Evolutionary conservation across 2,797 vertebrate species (phyloP).

Genomic region (Triplophysa bombifrons): DNA sequence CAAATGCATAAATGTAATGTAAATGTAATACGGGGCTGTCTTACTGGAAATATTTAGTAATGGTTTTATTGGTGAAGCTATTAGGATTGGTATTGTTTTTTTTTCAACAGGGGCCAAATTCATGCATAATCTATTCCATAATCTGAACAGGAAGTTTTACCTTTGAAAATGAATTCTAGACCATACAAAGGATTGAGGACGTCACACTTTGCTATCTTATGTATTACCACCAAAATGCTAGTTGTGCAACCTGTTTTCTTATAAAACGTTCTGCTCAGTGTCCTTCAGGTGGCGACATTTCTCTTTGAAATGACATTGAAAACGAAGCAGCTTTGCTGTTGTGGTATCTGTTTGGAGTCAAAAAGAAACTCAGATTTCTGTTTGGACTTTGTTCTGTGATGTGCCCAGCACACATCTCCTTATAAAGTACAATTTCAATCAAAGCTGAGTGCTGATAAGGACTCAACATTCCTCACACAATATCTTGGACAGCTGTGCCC

Average conservation of each 20-base stretch:
- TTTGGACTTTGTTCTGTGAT: conserved; percentile 33
- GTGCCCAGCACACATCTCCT: neutral
- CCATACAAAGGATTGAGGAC: neutral
- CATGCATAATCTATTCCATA: too few species aligned
- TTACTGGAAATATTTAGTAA: too few species aligned
- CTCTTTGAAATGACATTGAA: neutral
- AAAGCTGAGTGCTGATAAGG: conserved; percentile 21
- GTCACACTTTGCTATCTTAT: neutral
- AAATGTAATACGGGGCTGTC: too few species aligned
- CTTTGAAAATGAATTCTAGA: too few species aligned
- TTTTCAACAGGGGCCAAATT: too few species aligned
- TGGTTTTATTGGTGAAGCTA: too few species aligned
- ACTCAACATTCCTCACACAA: neutral
- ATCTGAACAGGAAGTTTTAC: too few species aligned
- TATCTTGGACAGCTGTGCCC: neutral
- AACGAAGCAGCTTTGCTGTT: neutral
- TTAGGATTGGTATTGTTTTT: too few species aligned
- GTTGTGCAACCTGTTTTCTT: neutral
- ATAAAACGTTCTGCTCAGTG: neutral
- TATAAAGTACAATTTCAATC: neutral
- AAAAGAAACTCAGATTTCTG: neutral
- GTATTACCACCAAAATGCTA: neutral
- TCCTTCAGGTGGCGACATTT: conserved; percentile 33
- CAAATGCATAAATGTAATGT: too few species aligned
- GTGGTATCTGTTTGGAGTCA: neutral